Base-by-base conservation (phyloP, 2,113 vertebrate genomes). In the Propithecus coquereli region DNA sequence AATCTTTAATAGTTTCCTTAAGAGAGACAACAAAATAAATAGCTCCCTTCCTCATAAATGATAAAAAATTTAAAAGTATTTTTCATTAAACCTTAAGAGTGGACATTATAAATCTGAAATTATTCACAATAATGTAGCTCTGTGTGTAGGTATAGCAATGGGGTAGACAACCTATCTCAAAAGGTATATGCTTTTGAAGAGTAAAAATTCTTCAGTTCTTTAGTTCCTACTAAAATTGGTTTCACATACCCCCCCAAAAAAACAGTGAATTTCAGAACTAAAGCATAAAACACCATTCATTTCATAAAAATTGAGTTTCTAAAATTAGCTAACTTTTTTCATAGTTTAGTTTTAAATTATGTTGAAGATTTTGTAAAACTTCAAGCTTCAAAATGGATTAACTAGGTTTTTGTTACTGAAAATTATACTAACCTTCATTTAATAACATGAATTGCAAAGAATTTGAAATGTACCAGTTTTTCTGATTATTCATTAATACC, bases 291-390 rank as follows among this genome's bases (percentile, higher is more conserved):
- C 76, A 97, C 74, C 85, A 96, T 47, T 88, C 71, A 94, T 85
- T 74, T 87, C 52, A 66, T 79, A 97, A 96, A 90, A 96, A 45
- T 50, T 93, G 90, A 22, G 37, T 63, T 94, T 45, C 81, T 97
- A 59, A 86, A 91, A 77, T 96, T 68, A 73, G 89, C 63, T 94
- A 93, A 57, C 92, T 95, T 87, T 76, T 87, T 47, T 96, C 95
- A 94, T 94, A 92, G 11, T 94, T 97, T 90, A 96, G 82, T 95
- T 93, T 94, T 90, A 96, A 97, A 66, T 94, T 79, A 93, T 77
- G 79, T 65, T 94, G 93, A 97, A 97, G 57, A 90, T 85, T 95
- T 82, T 50, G 89, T 66, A 93, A 61, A 57, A 4, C 10, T 74
- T 73, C 59, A 94, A 81, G 81, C 88, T 95, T n/a, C 40, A 81